These are phyloP conservation scores for Rhinatrema bivittatum DNA, from an alignment of 2,797 vertebrate genomes.

Conservation along the genomic window DNA sequence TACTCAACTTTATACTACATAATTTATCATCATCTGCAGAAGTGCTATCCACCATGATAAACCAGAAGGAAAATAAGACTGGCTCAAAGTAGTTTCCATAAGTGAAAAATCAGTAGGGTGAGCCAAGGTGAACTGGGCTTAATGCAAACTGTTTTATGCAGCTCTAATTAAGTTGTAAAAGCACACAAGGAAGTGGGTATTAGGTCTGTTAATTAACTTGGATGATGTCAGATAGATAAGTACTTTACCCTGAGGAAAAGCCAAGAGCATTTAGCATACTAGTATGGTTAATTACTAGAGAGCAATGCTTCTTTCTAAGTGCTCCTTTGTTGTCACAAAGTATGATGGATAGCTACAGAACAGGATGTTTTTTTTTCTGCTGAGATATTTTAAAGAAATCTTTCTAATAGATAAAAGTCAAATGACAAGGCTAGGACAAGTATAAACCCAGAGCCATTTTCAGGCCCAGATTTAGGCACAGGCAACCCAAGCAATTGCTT, in stretches of 20 bases:
- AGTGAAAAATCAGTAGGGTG: slow-evolving; percentile 1
- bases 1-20: neutral
- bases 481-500: no score
- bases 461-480: no score
- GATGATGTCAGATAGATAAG: slow-evolving; percentile 14
- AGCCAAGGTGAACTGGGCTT: slow-evolving; percentile 17
- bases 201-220: slow-evolving; percentile 38
- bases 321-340: slow-evolving; percentile 3
- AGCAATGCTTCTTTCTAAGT: slow-evolving; percentile 1
- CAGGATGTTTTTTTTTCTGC: no score
- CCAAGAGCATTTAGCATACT: slow-evolving; percentile 18
- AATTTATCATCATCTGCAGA: neutral
- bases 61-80: neutral
- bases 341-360: neutral
- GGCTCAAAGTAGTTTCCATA: neutral
- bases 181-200: slow-evolving; percentile 12
- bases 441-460: no score
- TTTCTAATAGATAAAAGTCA: no score
- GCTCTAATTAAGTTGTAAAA: slow-evolving; percentile 30
- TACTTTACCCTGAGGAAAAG: slow-evolving; percentile 31
- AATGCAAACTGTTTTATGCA: slow-evolving; percentile 5
- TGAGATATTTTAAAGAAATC: no score
- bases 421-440: no score
- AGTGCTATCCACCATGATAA: neutral
- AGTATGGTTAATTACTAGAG: slow-evolving; percentile 19